These are phyloP conservation scores for Galerucella nymphaeae DNA, from an alignment of 2,888 invertebrate species.

Conservation along the genomic window DNA sequence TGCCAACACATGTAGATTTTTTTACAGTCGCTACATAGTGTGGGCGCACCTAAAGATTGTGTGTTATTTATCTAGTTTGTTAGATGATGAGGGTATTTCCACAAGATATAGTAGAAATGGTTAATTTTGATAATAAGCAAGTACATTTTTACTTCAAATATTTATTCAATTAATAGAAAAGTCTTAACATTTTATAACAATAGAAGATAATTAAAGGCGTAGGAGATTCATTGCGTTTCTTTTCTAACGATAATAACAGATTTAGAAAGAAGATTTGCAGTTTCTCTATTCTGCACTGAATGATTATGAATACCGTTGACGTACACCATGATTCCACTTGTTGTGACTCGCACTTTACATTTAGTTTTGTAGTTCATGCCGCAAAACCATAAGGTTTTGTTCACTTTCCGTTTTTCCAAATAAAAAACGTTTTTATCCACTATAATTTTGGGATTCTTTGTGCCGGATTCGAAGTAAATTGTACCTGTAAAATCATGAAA, in stretches of 20 bases:
- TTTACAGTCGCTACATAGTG: too few relatives aligned
- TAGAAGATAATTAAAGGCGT: too few relatives aligned
- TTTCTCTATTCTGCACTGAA: conserved; percentile 28
- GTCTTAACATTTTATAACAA: too few relatives aligned
- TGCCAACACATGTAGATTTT: too few relatives aligned
- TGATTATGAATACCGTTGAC: conserved; percentile 47
- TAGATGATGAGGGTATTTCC: too few relatives aligned
- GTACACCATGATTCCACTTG: conserved; percentile 41
- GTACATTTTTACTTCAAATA: too few relatives aligned
- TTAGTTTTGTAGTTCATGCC: conserved; percentile 46
- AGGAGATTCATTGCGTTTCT: not conserved
- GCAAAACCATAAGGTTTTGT: conserved; percentile 50
- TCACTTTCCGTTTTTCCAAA: conserved; percentile 44
- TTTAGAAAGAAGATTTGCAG: conserved; percentile 45
- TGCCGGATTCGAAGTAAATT: conserved; percentile 48
- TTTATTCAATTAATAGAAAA: too few relatives aligned
- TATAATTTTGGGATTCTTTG: conserved; percentile 53
- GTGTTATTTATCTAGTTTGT: too few relatives aligned
- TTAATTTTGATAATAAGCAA: too few relatives aligned
- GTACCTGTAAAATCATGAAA: conserved; percentile 39
- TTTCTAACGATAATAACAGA: conserved; percentile 44
- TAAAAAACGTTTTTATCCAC: conserved; percentile 49
- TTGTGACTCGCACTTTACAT: conserved; percentile 47
- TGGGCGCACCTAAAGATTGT: too few relatives aligned
- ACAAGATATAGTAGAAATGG: too few relatives aligned